These are phyloP conservation scores for Pristionchus maxplancki DNA, from an alignment of 2,888 invertebrate genomes.

Conservation along the genomic window DNA sequence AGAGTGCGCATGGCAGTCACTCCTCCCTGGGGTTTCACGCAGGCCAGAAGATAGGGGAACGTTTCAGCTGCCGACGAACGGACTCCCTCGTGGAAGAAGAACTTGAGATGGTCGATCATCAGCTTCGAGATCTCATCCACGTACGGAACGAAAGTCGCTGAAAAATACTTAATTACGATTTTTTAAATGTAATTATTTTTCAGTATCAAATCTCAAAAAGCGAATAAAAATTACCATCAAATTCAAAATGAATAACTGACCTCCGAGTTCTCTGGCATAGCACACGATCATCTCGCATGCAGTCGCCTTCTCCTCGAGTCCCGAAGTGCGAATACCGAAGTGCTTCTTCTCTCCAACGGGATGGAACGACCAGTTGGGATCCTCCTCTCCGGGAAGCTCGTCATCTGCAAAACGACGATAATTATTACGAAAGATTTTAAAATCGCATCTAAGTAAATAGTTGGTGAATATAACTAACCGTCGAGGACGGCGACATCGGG, in stretches of 20 bases:
- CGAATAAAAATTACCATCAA: too few relatives aligned
- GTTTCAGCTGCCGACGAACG: slow-evolving; percentile 93
- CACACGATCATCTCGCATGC: slow-evolving; percentile 97
- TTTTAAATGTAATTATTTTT: too few relatives aligned
- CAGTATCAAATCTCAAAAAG: too few relatives aligned
- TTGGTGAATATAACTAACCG: too few relatives aligned
- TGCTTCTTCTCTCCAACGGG: slow-evolving; percentile 91
- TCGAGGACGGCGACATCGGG: slow-evolving; percentile 93
- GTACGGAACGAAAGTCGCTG: slow-evolving; percentile 82
- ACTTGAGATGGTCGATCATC: slow-evolving; percentile 88
- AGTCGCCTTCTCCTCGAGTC: slow-evolving; percentile 94
- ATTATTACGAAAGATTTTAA: not conserved
- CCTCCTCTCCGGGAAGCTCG: slow-evolving; percentile 86
- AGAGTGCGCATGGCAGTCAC: slow-evolving; percentile 54
- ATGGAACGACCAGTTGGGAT: slow-evolving; percentile 94
- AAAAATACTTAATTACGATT: too few relatives aligned
- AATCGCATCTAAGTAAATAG: too few relatives aligned
- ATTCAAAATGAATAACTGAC: slow-evolving; percentile 81
- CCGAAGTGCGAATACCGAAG: slow-evolving; percentile 93
- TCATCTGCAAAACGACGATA: slow-evolving; percentile 78
- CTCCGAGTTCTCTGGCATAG: slow-evolving; percentile 93
- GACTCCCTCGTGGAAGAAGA: slow-evolving; percentile 93
- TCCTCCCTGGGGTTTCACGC: slow-evolving; percentile 84
- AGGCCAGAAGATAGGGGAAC: slow-evolving; percentile 90
- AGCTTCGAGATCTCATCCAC: slow-evolving; percentile 83